These are phyloP conservation scores for Spodoptera picta DNA, from an alignment of 2,888 invertebrate species.

Conservation along the genomic window DNA sequence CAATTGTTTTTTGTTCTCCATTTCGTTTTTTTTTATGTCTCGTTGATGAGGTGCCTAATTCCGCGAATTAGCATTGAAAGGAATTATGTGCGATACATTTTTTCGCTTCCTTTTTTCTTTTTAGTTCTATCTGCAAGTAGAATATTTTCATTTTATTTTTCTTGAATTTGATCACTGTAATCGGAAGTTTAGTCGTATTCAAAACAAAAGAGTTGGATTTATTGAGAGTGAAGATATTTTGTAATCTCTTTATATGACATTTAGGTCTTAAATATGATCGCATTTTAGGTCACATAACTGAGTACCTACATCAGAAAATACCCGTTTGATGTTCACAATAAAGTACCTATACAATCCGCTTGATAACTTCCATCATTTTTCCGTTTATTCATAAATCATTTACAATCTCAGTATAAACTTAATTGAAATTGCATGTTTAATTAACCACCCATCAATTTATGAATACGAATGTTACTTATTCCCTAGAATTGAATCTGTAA, in stretches of 20 bases:
- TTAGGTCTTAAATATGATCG: too few relatives aligned
- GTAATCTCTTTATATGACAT: too few relatives aligned
- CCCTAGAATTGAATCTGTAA: slow-evolving; percentile 5
- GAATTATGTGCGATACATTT: neutral
- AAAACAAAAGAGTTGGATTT: too few relatives aligned
- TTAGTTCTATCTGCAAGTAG: too few relatives aligned
- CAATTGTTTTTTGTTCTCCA: slow-evolving; percentile 31
- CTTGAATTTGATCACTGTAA: neutral
- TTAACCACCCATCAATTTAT: too few relatives aligned
- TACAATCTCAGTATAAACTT: slow-evolving; percentile 1
- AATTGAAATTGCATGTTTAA: neutral
- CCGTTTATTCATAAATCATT: neutral
- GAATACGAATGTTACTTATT: neutral
- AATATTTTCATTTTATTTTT: neutral
- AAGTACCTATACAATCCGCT: too few relatives aligned
- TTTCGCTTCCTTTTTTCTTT: too few relatives aligned
- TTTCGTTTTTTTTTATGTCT: slow-evolving; percentile 32
- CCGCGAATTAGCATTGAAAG: neutral
- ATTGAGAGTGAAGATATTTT: too few relatives aligned
- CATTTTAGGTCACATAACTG: too few relatives aligned
- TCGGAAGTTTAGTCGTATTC: too few relatives aligned
- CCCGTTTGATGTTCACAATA: too few relatives aligned
- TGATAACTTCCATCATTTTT: too few relatives aligned
- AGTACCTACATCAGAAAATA: neutral
- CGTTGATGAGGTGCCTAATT: slow-evolving; percentile 5